Base-by-base conservation (phyloP, 2,888 invertebrate genomes). In the Acronicta alni region DNA sequence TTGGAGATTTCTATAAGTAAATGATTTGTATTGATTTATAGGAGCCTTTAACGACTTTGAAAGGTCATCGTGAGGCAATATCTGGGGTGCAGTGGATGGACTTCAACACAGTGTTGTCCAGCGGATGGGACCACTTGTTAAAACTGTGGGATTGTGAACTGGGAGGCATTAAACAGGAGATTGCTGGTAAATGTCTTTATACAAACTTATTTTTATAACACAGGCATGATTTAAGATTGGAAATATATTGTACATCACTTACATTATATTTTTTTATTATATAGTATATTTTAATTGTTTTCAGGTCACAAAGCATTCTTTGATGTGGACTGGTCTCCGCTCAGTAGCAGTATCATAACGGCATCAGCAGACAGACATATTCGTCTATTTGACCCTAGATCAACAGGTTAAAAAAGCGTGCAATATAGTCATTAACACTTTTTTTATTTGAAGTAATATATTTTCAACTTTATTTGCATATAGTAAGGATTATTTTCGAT, bases 121-220 rank as follows among this genome's bases (percentile, higher is more conserved):
- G 97, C 52, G 98, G 99, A 0, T 99, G 98, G 98, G 99, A 99
- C 93, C 99, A 99, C 85, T 97, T 99, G 0, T 94, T 99, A 15
- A 97, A 98, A 87, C 87, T 99, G 9, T 99, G 99, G 99, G 99
- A 99, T 89, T 95, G 97, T 43, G 97, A 98, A 81, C 91, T 97
- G 46, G 97, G 97, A 47, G 97, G 97, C 37, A 96, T 98, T 43
- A 98, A 97, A 86, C 96, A 96, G 42, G 97, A 98, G 89, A 95
- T 98, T 76, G 96, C 96, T 61, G 93, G 94, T 93, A 62, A 48
- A 9, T 47, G 0, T 30, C 10, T 30, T 30, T 30, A 12, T 30
- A 12, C 30, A 3, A 26, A 26, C 1, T 26, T 26, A 3, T 23
- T 23, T 23, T 23, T 7, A 23, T 7, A 7, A 7, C 3, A 7